These are phyloP conservation scores for Drosophila nigromelanica DNA, from an alignment of 1,140 invertebrate genomes.

Conservation along the genomic window DNA sequence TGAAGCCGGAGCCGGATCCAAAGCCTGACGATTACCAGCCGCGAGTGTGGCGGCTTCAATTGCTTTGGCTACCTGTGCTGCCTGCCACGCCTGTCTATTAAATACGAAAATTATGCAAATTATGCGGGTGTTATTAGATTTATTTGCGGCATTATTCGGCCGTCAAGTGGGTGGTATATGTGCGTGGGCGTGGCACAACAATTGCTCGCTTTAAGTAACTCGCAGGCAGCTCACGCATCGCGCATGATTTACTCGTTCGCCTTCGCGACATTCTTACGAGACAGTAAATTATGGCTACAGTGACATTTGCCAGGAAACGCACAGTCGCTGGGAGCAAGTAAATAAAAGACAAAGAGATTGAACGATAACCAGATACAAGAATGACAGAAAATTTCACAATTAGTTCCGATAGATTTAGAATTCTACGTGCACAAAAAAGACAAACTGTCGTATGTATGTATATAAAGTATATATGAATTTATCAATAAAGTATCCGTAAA, in stretches of 20 bases:
- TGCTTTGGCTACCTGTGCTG: slow-evolving; percentile 56
- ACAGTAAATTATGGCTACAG: slow-evolving; percentile 68
- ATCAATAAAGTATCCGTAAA: too few relatives aligned
- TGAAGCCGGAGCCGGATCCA: slow-evolving; percentile 5
- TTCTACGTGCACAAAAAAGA: too few relatives aligned
- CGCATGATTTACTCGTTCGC: slow-evolving; percentile 63
- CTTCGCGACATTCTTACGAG: slow-evolving; percentile 50
- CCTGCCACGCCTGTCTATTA: slow-evolving; percentile 56
- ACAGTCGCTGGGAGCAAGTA: too few relatives aligned
- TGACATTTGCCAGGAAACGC: slow-evolving; percentile 48
- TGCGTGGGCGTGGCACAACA: slow-evolving; percentile 30
- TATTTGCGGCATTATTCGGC: slow-evolving; percentile 70
- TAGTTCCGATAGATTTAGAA: too few relatives aligned
- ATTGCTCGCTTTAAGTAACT: slow-evolving; percentile 69
- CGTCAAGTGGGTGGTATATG: slow-evolving; percentile 43
- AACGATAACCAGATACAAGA: too few relatives aligned
- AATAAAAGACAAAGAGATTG: too few relatives aligned
- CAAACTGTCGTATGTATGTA: too few relatives aligned
- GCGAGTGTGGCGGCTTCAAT: slow-evolving; percentile 57
- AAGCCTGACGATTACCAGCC: slow-evolving; percentile 37
- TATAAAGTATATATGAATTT: too few relatives aligned
- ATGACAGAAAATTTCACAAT: too few relatives aligned
- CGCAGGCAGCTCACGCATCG: slow-evolving; percentile 28
- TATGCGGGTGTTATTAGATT: slow-evolving; percentile 81
- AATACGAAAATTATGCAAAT: slow-evolving; percentile 82